Percentiles rank a stretch among this genome's conserved stretches.
phyloP scores from a whole-genome alignment of 2,113 vertebrate genomes.

The Reinhardtius hippoglossoides region DNA sequence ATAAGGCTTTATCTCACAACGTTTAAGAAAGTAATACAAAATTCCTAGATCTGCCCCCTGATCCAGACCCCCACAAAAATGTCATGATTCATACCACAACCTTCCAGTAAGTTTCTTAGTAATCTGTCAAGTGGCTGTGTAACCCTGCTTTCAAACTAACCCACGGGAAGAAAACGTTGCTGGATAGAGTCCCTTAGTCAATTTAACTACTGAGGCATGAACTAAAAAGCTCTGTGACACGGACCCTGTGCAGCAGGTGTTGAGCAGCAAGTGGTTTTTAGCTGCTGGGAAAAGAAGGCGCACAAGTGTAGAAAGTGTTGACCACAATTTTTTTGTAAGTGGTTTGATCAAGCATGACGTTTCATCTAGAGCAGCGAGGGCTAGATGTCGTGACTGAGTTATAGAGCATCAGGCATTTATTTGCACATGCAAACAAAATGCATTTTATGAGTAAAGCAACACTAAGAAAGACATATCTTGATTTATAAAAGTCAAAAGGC shows the following conservation, averaged over 20 bases:
- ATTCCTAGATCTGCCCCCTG: too few relatives aligned
- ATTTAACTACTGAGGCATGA: too few relatives aligned
- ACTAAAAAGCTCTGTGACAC: not conserved
- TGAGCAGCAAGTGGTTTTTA: not conserved
- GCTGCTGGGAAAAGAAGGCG: not conserved
- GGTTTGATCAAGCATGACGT: not conserved
- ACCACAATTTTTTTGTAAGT: not conserved
- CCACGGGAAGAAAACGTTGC: too few relatives aligned
- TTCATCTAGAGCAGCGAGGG: not conserved
- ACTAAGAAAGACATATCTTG: not conserved
- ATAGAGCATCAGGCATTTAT: not conserved
- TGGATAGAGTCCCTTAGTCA: too few relatives aligned
- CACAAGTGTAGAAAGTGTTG: not conserved
- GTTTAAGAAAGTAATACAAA: too few relatives aligned
- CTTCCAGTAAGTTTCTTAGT: too few relatives aligned
- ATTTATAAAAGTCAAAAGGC: not conserved
- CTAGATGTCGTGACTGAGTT: not conserved
- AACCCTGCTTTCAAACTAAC: too few relatives aligned
- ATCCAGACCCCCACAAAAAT: too few relatives aligned
- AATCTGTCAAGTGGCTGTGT: too few relatives aligned
- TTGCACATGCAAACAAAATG: not conserved
- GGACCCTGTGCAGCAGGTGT: not conserved
- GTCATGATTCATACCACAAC: too few relatives aligned
- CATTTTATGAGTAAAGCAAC: not conserved
- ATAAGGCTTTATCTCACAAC: too few relatives aligned